Evolutionary conservation across 2,113 vertebrate genomes (phyloP).

Genomic region (Triplophysa dalaica): DNA sequence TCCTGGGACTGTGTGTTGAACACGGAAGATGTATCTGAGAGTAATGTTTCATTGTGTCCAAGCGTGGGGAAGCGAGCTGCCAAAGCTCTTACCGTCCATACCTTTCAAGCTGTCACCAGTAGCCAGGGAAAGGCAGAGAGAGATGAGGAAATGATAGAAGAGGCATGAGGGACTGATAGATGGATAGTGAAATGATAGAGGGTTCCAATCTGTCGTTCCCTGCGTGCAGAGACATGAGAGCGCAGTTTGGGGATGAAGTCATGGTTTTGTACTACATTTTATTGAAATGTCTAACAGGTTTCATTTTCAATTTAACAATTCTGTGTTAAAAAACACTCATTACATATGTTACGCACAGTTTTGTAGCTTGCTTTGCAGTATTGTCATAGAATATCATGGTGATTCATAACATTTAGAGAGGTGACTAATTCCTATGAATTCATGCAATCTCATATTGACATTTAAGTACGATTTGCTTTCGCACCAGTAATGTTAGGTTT

Average conservation of each 20-base stretch:
- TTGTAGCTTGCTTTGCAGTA: background rate
- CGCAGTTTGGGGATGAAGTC: conserved; percentile 4
- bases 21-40: conserved; percentile 77
- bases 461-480: too few species aligned
- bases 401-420: too few species aligned
- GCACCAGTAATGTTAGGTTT: too few species aligned
- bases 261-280: background rate
- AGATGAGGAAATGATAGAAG: conserved; percentile 49
- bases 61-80: conserved; percentile 62
- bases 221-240: conserved; percentile 25
- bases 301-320: too few species aligned
- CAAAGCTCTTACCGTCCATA: conserved; percentile 61
- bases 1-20: conserved; percentile 53
- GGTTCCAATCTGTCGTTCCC: conserved; percentile 37
- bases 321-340: too few species aligned
- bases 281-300: too few species aligned
- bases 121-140: conserved; percentile 33
- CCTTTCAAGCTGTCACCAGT: conserved; percentile 69
- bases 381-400: background rate
- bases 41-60: conserved; percentile 63
- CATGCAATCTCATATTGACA: too few species aligned
- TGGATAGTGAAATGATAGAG: conserved; percentile 41
- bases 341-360: background rate
- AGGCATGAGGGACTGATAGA: conserved; percentile 45
- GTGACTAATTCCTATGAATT: too few species aligned